Base-by-base conservation (phyloP, 2,113 vertebrate genomes). In the Ceratotherium simum region DNA sequence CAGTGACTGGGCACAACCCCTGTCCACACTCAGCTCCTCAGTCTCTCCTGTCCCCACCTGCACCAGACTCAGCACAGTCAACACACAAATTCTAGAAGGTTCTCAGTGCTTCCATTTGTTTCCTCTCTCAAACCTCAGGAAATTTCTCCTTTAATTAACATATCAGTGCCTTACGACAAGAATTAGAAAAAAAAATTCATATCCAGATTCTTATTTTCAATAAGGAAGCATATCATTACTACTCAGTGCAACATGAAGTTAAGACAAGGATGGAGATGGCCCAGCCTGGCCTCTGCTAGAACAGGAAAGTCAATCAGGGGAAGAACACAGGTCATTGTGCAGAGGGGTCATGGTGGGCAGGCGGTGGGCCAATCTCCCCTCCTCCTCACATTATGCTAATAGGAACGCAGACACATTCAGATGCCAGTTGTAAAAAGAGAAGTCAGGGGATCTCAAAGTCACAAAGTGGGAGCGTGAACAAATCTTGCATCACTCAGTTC, bases 1-100 rank as follows among this genome's bases (percentile, higher is more conserved):
- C 65, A 21, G 20, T n/a, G 65, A 82, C 58, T n/a, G 8, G 48
- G 2, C 48, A 65, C 33, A 56, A 23, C 17, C 33, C 23, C 31
- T 0, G 0, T 33, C 56, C 56, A 16, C 13, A 12, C 48, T 58
- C 11, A 5, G 17, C 33, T 10, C n/a, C 23, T 36, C 18, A 12
- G 62, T 36, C 39, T 58, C 65, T 56, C 33, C 48, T n/a, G 51
- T 51, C 51, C 51, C 51, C 51, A 51, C 51, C 51, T 51, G 51
- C 51, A 64, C 69, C n/a, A 78, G 58, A 76, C 4, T 75, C 46
- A 65, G 29, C 5, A 72, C 42, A 86, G 27, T 9, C 70, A 67
- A 69, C 31, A 67, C 8, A 16, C 4, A 1, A 29, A 76, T 29
- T 72, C 46, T 48, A 54, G 56, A 33, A 91, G 60, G 18, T 67